Conservation (phyloP, 1,140 invertebrate genomes). For the Hyphantria cunea region DNA sequence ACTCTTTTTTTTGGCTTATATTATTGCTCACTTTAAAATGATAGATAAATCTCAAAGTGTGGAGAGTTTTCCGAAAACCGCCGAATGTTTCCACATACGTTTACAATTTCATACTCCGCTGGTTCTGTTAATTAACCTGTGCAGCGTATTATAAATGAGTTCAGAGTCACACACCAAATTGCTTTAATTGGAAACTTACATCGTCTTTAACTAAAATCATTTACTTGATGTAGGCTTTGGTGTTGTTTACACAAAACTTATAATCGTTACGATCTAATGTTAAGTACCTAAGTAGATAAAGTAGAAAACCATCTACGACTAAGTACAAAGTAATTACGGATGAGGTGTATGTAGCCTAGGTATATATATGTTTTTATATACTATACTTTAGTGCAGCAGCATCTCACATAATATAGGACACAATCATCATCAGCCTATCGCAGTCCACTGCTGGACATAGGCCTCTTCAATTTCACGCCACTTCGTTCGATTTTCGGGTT, state of each 20-base stretch:
- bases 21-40: conserved; percentile 20
- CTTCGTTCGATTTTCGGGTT: no score
- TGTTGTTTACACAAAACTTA: conserved; percentile 38
- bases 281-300: neutral
- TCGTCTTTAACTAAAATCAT: conserved; percentile 38
- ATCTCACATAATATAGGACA: no score
- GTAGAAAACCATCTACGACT: no score
- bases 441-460: no score
- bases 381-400: no score
- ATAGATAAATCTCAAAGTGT: conserved; percentile 25
- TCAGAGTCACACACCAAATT: conserved; percentile 36
- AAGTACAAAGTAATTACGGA: no score
- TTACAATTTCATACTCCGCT: conserved; percentile 63
- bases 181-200: conserved; percentile 41
- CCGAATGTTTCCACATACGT: conserved; percentile 57
- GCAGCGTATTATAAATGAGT: conserved; percentile 58
- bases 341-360: no score
- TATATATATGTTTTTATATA: no score
- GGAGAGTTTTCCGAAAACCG: conserved; percentile 35
- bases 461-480: no score
- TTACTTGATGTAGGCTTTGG: conserved; percentile 20
- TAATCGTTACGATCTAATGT: conserved; percentile 32
- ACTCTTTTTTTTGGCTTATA: no score
- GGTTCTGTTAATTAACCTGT: conserved; percentile 61
- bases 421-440: no score